Conservation (phyloP, 2,113 vertebrate genomes). For the Crotalus helleri region DNA sequence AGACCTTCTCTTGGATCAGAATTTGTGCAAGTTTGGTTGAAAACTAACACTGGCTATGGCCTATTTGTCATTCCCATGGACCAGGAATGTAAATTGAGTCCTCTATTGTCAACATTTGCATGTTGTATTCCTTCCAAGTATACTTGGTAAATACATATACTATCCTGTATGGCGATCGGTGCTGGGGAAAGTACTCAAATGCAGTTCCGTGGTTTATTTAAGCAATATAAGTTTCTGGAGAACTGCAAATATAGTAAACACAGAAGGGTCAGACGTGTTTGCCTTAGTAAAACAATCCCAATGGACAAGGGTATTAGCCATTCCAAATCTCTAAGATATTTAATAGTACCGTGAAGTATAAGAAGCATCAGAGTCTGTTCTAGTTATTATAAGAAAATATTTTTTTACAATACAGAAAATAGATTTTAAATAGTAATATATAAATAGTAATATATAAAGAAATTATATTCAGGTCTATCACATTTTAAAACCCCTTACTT, state of each 20-base stretch:
- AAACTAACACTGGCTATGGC: neutral
- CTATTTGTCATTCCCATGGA: neutral
- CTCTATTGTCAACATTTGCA: slow-evolving; percentile 46
- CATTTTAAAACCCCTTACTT: neutral
- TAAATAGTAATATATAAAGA: neutral
- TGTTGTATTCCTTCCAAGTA: slow-evolving; percentile 48
- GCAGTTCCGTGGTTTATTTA: slow-evolving; percentile 57
- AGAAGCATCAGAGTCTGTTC: slow-evolving; percentile 17
- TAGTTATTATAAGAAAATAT: neutral
- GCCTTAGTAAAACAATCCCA: slow-evolving; percentile 19
- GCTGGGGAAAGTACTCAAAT: slow-evolving; percentile 43
- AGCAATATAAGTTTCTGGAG: slow-evolving; percentile 60
- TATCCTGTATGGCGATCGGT: slow-evolving; percentile 31
- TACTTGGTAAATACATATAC: slow-evolving; percentile 50
- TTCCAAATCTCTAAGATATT: slow-evolving; percentile 27
- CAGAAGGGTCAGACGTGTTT: slow-evolving; percentile 28
- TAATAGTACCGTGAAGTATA: slow-evolving; percentile 24
- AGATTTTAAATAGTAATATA: neutral
- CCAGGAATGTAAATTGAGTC: neutral
- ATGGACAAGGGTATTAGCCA: neutral
- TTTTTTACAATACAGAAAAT: slow-evolving; percentile 32
- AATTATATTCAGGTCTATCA: neutral
- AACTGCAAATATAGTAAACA: slow-evolving; percentile 49
- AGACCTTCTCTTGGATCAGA: neutral
- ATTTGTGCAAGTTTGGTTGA: neutral